Evolutionary conservation across 1,140 invertebrate genomes (phyloP).

Genomic region (Phenacoccus solenopsis): DNA sequence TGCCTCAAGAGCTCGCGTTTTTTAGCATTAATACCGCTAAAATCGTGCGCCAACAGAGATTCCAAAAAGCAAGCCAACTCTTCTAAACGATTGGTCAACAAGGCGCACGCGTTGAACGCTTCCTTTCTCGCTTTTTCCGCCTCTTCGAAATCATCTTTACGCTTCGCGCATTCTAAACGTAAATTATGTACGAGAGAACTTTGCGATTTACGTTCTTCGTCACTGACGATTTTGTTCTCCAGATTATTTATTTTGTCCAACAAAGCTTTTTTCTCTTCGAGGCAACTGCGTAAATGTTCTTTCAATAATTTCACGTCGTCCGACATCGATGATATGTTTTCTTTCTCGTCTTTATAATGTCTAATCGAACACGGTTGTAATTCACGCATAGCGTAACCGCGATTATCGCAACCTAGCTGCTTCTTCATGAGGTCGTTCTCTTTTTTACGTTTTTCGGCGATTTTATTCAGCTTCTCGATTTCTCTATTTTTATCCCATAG

Average conservation of each 20-base stretch:
- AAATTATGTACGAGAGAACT: slow-evolving; percentile 20
- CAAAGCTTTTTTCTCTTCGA: slow-evolving; percentile 28
- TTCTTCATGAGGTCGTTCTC: slow-evolving; percentile 23
- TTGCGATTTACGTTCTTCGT: background rate
- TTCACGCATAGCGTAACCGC: background rate
- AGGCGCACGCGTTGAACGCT: slow-evolving; percentile 46
- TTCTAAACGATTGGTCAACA: slow-evolving; percentile 49
- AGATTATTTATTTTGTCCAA: background rate
- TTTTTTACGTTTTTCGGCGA: slow-evolving; percentile 29
- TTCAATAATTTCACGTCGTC: slow-evolving; percentile 27
- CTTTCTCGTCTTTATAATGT: background rate
- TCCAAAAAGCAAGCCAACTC: slow-evolving; percentile 57
- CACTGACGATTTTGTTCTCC: background rate
- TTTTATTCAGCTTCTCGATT: slow-evolving; percentile 45
- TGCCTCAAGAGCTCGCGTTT: slow-evolving; percentile 38
- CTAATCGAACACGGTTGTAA: background rate
- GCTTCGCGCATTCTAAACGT: slow-evolving; percentile 28
- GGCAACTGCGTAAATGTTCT: slow-evolving; percentile 27
- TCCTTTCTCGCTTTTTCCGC: slow-evolving; percentile 42
- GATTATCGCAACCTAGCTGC: background rate
- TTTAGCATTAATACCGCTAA: slow-evolving; percentile 33
- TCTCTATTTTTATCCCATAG: slow-evolving; percentile 56
- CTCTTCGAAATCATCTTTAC: slow-evolving; percentile 33
- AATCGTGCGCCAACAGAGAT: slow-evolving; percentile 50
- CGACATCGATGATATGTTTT: background rate